Evolutionary conservation across 2,113 vertebrate genomes (phyloP).

Genomic region (Cyphotilapia sp.): DNA sequence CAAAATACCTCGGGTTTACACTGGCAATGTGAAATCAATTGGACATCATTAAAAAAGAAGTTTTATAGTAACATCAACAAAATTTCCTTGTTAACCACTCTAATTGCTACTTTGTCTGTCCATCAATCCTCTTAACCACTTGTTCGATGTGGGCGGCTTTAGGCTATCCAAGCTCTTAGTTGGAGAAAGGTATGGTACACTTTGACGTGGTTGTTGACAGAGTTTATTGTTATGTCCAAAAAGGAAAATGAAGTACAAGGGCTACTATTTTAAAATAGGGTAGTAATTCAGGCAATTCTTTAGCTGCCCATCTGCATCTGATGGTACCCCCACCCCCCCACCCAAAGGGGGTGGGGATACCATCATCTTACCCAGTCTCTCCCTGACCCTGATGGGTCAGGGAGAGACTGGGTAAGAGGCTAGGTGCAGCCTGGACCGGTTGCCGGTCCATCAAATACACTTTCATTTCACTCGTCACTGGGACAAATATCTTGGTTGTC

Average conservation of each 20-base stretch:
- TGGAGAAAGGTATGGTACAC: neutral
- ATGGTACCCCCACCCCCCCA: neutral
- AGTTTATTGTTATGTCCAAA: neutral
- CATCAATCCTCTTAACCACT: neutral
- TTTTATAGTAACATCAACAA: neutral
- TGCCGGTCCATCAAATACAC: neutral
- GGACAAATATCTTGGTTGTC: neutral
- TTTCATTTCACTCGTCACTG: neutral
- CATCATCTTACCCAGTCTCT: neutral
- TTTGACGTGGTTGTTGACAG: neutral
- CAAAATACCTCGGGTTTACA: neutral
- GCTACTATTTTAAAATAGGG: neutral
- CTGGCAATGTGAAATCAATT: neutral
- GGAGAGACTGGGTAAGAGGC: no score
- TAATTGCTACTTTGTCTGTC: neutral
- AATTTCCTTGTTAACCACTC: neutral
- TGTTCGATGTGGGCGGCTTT: neutral
- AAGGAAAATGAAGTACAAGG: neutral
- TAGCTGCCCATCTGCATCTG: neutral
- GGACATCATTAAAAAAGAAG: neutral
- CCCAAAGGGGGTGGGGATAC: rapidly evolving
- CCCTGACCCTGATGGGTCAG: neutral
- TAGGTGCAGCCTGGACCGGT: neutral
- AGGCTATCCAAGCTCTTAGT: neutral
- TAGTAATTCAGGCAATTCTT: neutral